Conservation (phyloP, 2,888 invertebrate species). For the Protophormia terraenovae region DNA sequence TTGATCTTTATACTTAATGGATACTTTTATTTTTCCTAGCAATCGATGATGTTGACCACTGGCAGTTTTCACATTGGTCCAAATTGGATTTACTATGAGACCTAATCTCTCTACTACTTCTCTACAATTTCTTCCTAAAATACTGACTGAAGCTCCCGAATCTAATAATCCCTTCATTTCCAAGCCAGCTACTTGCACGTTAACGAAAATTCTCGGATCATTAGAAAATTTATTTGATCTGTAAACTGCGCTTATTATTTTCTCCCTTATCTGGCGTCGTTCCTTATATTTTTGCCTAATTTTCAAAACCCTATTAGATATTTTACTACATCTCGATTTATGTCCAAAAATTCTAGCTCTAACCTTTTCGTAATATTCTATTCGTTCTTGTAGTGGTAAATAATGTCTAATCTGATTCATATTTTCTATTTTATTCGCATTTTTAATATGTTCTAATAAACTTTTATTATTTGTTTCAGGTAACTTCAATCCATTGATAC, state of each 20-base stretch:
- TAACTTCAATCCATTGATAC: too few species aligned
- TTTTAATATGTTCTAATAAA: too few species aligned
- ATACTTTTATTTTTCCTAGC: conserved; percentile 24
- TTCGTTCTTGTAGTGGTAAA: too few species aligned
- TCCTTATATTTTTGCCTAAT: background rate
- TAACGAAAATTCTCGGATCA: background rate
- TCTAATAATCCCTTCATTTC: conserved; percentile 1
- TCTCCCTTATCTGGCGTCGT: background rate
- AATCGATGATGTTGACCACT: conserved; percentile 1
- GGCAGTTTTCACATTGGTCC: conserved; percentile 25
- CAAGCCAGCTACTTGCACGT: background rate
- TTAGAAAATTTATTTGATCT: background rate
- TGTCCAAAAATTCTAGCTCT: too few species aligned
- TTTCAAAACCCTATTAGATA: background rate
- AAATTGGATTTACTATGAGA: background rate
- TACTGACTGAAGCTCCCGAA: conserved; percentile 3
- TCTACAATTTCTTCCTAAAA: conserved; percentile 23
- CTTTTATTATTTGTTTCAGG: too few species aligned
- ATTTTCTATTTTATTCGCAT: too few species aligned
- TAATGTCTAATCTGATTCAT: too few species aligned
- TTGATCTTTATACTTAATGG: conserved; percentile 13
- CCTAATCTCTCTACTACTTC: background rate
- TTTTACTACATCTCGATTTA: too few species aligned
- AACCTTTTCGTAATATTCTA: too few species aligned
- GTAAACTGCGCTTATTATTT: background rate